phyloP scores from a whole-genome alignment of 2,888 invertebrate genomes.

The Pollenia amentaria region DNA sequence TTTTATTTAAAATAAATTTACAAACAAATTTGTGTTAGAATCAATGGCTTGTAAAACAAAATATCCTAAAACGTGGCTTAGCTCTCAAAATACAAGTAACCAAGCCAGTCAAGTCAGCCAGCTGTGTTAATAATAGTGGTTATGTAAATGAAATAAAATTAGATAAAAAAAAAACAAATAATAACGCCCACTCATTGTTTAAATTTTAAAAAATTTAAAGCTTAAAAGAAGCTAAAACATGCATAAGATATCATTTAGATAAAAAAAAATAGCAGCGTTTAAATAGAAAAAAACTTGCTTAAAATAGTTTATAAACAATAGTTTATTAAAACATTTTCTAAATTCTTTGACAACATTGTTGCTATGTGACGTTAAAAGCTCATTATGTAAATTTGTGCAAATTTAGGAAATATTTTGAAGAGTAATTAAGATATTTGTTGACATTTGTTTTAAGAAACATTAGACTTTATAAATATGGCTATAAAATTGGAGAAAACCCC shows the following conservation, averaged over 20 bases:
- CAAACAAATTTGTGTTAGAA: constrained; percentile 29
- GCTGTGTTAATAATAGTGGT: constrained; percentile 36
- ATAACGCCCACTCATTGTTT: constrained; percentile 35
- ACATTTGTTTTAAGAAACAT: too few relatives aligned
- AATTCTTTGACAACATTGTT: constrained; percentile 2
- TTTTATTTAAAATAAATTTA: constrained; percentile 16
- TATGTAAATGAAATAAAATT: constrained; percentile 36
- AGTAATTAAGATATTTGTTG: background rate
- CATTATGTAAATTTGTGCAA: background rate
- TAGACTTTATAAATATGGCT: too few relatives aligned
- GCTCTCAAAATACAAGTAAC: background rate
- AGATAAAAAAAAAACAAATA: constrained; percentile 13
- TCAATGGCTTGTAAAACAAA: background rate
- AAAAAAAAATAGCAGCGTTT: constrained; percentile 5
- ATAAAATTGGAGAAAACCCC: too few relatives aligned
- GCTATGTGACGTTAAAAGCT: background rate
- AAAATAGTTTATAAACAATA: constrained; percentile 1
- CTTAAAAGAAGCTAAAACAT: background rate
- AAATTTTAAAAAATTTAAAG: background rate
- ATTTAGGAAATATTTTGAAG: background rate
- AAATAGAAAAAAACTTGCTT: background rate
- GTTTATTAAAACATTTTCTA: background rate
- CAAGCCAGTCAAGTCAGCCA: background rate
- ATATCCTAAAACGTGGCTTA: constrained; percentile 11
- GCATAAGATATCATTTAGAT: background rate